These are phyloP conservation scores for Etheostoma nigrum DNA, from an alignment of 2,797 vertebrate species.

Conservation along the genomic window DNA sequence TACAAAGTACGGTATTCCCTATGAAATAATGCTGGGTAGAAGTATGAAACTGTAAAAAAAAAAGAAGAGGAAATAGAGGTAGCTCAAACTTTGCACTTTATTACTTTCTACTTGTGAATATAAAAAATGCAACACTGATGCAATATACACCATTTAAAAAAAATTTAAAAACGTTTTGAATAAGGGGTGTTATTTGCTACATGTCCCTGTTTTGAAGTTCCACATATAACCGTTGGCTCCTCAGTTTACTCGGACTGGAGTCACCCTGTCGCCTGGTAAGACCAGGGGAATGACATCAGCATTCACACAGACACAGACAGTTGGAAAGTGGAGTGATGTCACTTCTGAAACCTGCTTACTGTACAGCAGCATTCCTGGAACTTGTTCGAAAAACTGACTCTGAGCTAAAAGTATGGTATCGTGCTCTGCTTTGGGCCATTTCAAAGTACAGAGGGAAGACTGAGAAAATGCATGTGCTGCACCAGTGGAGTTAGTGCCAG, in stretches of 20 bases:
- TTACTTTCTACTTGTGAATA: not conserved
- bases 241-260: slow-evolving; percentile 73
- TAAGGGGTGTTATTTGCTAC: slow-evolving; percentile 24
- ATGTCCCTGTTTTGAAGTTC: slow-evolving; percentile 59
- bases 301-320: slow-evolving; percentile 41
- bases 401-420: slow-evolving; percentile 33
- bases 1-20: not conserved
- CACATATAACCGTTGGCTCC: slow-evolving; percentile 75
- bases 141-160: too few species aligned
- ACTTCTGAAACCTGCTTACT: slow-evolving; percentile 34
- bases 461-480: slow-evolving; percentile 24
- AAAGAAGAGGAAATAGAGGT: not conserved
- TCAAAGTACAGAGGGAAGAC: slow-evolving; percentile 7
- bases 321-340: slow-evolving; percentile 38
- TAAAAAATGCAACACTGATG: not conserved
- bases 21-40: not conserved
- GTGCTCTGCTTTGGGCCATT: not conserved
- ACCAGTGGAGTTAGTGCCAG: slow-evolving; percentile 22
- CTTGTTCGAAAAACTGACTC: slow-evolving; percentile 59
- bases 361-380: slow-evolving; percentile 45
- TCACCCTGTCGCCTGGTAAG: slow-evolving; percentile 75
- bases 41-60: not conserved
- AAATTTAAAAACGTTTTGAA: too few species aligned
- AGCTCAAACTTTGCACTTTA: not conserved
- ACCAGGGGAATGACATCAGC: slow-evolving; percentile 71